A percentile compares a stretch with the other conserved stretches of the same genome.
Conservation (phyloP, 2,113 vertebrate species). For the Bungarus multicinctus region DNA sequence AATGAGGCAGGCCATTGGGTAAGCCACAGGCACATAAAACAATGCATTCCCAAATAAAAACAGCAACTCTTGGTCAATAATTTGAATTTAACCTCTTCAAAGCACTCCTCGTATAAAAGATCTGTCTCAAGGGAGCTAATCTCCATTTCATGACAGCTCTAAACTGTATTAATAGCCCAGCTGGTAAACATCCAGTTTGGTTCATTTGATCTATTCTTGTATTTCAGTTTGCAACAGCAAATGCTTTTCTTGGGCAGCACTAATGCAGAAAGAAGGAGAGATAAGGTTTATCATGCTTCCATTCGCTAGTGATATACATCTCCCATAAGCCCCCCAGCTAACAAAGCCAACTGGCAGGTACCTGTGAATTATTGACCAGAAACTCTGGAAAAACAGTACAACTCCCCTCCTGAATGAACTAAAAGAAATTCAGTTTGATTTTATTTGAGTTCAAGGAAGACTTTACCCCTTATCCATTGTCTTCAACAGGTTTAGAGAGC, state of each 20-base stretch:
- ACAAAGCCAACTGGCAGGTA: background rate
- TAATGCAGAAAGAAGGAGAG: background rate
- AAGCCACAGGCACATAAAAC: conserved; percentile 36
- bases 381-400: background rate
- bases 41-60: background rate
- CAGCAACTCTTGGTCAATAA: conserved; percentile 13
- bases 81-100: conserved; percentile 48
- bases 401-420: background rate
- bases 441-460: background rate
- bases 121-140: conserved; percentile 35
- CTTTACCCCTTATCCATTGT: background rate
- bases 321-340: background rate
- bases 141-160: conserved; percentile 35
- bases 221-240: background rate
- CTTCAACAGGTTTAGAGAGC: background rate
- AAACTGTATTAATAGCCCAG: conserved; percentile 9
- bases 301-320: background rate
- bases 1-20: conserved; percentile 29
- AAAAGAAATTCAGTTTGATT: background rate
- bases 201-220: background rate
- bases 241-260: background rate
- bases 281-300: background rate
- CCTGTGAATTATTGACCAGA: background rate
- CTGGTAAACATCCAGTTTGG: background rate
- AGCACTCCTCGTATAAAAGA: conserved; percentile 29